A percentile compares a stretch with the other conserved stretches of the same genome.
phyloP scores from a whole-genome alignment of 2,113 vertebrate species.

The Canis aureus region DNA sequence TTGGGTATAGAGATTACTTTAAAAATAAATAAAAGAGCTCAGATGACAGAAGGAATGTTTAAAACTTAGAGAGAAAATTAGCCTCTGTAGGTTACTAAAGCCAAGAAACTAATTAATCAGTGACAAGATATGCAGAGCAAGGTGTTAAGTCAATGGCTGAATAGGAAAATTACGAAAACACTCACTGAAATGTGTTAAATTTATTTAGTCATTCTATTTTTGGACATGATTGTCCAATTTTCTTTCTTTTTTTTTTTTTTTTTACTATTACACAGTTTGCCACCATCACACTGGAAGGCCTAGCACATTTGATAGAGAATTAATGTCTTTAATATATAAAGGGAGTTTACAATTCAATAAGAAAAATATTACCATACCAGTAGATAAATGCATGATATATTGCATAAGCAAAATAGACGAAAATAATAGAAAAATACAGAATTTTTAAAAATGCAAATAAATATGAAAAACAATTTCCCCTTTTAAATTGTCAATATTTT shows the following conservation, averaged over 20 bases:
- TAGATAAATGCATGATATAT: neutral
- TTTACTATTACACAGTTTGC: neutral
- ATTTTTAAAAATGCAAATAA: neutral
- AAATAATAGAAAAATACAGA: neutral
- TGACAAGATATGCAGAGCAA: neutral
- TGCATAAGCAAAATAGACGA: neutral
- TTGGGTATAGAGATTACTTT: neutral
- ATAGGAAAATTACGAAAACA: neutral
- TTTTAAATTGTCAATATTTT: slow-evolving; percentile 1
- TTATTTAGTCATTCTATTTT: neutral
- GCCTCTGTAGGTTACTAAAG: neutral
- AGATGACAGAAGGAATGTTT: slow-evolving; percentile 13
- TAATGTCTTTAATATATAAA: neutral
- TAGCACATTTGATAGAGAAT: neutral
- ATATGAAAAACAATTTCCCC: neutral
- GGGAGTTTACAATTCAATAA: neutral
- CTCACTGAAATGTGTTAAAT: neutral
- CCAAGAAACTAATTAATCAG: slow-evolving; percentile 42
- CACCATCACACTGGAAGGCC: neutral
- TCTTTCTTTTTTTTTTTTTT: neutral
- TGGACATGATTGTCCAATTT: neutral
- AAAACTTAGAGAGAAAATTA: neutral
- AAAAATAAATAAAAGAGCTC: neutral
- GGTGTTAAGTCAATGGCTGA: neutral
- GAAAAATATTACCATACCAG: neutral